A percentile compares a stretch with the other conserved stretches of the same genome.
phyloP scores from a whole-genome alignment of 2,888 invertebrate genomes.

The Tridacna gigas region DNA sequence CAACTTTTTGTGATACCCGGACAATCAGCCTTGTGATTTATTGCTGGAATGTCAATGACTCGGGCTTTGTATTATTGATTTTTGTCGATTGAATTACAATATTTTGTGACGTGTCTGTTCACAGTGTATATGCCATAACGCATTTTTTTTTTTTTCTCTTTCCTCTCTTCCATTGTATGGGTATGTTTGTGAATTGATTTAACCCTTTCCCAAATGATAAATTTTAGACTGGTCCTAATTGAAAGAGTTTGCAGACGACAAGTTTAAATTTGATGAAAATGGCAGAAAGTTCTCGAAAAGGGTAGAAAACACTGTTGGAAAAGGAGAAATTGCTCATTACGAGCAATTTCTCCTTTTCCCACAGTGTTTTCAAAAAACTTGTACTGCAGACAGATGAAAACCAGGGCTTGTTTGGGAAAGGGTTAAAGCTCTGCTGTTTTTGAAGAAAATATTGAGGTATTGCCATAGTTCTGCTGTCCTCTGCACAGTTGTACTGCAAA shows the following conservation, averaged over 20 bases:
- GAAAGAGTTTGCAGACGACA: no score
- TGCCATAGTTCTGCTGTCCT: no score
- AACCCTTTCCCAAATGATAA: not conserved
- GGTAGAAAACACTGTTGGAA: not conserved
- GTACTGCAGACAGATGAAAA: not conserved
- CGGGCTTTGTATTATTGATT: conserved; percentile 4
- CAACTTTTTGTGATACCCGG: conserved; percentile 60
- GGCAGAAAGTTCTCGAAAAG: no score
- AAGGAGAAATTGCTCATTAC: not conserved
- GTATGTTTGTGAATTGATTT: not conserved
- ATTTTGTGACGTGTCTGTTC: not conserved
- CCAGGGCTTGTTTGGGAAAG: not conserved
- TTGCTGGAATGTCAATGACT: conserved; percentile 14
- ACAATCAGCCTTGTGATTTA: conserved; percentile 54
- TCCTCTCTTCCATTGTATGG: not conserved
- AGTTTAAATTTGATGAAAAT: no score
- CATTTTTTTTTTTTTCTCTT: conserved; percentile 1
- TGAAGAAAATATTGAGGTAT: no score
- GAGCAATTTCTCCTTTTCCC: not conserved
- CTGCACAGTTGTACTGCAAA: no score
- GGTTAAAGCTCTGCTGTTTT: not conserved
- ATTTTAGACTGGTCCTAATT: no score
- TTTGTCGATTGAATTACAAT: not conserved
- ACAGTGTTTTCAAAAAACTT: not conserved
- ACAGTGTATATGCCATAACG: conserved; percentile 18